phyloP scores from a whole-genome alignment of 1,140 invertebrate genomes.

The Rhopalosiphum padi region DNA sequence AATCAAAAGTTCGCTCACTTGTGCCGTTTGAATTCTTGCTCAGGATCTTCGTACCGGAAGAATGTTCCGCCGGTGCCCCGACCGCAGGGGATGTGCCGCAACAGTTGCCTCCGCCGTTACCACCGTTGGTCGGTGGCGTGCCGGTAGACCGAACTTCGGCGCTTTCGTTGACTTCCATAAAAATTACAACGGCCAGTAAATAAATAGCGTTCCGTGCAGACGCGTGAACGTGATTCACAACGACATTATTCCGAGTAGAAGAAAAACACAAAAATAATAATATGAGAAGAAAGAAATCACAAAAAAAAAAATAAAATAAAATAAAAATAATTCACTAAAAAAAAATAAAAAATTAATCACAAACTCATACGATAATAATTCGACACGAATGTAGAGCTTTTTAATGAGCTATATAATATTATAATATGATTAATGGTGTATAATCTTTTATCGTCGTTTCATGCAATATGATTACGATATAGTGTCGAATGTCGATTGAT shows the following conservation, averaged over 20 bases:
- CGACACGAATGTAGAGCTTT: neutral
- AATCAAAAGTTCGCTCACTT: slow-evolving; percentile 63
- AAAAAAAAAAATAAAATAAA: neutral
- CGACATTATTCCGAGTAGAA: neutral
- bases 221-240: neutral
- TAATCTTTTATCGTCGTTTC: neutral
- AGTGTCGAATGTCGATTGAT: neutral
- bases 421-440: neutral
- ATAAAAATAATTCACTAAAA: neutral
- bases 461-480: neutral
- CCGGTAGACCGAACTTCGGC: slow-evolving; percentile 50
- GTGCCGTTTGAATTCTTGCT: slow-evolving; percentile 67
- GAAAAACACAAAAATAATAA: neutral
- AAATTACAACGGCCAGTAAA: neutral
- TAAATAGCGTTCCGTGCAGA: neutral
- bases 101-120: slow-evolving; percentile 48
- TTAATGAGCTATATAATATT: neutral
- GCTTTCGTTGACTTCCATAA: slow-evolving; percentile 57
- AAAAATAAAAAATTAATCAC: neutral
- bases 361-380: neutral
- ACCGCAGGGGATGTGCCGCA: slow-evolving; percentile 57
- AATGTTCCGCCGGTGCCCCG: slow-evolving; percentile 60
- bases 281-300: neutral
- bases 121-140: slow-evolving; percentile 53
- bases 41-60: slow-evolving; percentile 64